These are phyloP conservation scores for Eupelmus urozonus DNA, from an alignment of 2,888 invertebrate genomes.

Conservation along the genomic window DNA sequence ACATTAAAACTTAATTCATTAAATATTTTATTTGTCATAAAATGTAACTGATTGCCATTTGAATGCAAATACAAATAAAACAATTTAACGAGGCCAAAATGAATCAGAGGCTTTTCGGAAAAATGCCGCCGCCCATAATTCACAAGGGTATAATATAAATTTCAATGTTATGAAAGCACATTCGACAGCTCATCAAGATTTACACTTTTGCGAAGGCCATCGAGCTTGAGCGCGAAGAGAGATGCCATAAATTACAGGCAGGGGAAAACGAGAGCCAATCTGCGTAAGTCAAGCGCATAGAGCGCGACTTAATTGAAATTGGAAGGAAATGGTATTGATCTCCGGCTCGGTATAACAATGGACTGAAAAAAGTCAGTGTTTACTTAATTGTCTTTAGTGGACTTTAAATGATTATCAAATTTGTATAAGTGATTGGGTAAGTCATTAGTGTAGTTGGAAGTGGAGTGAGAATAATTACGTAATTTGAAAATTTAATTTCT, in stretches of 20 bases:
- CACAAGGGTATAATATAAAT: conserved; percentile 36
- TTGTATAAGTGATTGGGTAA: not conserved
- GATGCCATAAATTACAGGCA: conserved; percentile 47
- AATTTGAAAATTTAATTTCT: no score
- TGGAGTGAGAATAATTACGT: no score
- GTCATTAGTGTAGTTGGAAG: no score
- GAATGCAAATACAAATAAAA: no score
- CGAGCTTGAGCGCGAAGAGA: conserved; percentile 12
- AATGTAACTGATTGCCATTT: no score
- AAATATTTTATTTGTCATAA: no score
- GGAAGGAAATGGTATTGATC: conserved; percentile 29
- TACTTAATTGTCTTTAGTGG: not conserved
- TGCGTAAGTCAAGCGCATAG: conserved; percentile 52
- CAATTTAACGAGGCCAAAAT: no score
- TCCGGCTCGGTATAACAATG: conserved; percentile 3
- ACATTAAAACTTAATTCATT: not conserved
- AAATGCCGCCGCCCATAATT: conserved; percentile 12
- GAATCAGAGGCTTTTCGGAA: not conserved
- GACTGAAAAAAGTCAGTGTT: conserved; percentile 13
- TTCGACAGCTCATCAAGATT: conserved; percentile 47
- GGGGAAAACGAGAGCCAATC: conserved; percentile 53
- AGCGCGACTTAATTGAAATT: conserved; percentile 40
- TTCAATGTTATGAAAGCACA: conserved; percentile 40
- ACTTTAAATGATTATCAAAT: no score
- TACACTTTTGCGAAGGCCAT: conserved; percentile 41